Base-by-base conservation (phyloP, 2,888 invertebrate species). In the Petrolisthes manimaculis region DNA sequence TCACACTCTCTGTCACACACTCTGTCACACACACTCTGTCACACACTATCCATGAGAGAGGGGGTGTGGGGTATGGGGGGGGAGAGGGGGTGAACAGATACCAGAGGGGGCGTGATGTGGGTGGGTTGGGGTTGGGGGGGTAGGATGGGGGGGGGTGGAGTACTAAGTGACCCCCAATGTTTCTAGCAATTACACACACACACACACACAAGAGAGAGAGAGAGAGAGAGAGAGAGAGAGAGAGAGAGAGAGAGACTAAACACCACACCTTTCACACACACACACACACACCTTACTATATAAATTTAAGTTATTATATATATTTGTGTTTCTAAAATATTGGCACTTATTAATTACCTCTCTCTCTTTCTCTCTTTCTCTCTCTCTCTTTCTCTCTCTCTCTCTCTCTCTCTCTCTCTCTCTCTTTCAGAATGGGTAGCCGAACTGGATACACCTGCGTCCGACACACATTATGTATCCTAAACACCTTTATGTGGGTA, bases 401-500 rank as follows among this genome's bases (percentile, higher is more conserved):
- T n/a, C n/a, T n/a, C n/a, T n/a, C n/a, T n/a, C n/a, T n/a, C n/a
- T n/a, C n/a, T n/a, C n/a, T n/a, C n/a, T n/a, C 9, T 24, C 24
- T 69, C 5, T 21, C 12, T 80, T 88, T 5, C 79, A 84, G 84
- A 80, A 88, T 88, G 88, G 75, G 74, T 4, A 84, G 84, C 18
- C 71, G 88, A 56, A 88, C 88, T 14, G 88, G 88, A 5, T 88
- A 75, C 80, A 88, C 88, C 71, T 88, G 88, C 67, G 88, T 88
- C 4, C 69, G 88, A 12, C 88, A 88, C 88, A 84, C 90, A 9
- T 67, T 90, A 54, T 90, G 90, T 61, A 86, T 90, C 56, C 86
- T 90, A 51, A 90, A 90, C 86, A 89, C 90, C 37, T 81, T 89
- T 37, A 86, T 89, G 84, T 90, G 90, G 90, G 90, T 90, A 54